phyloP scores from a whole-genome alignment of 2,888 invertebrate species.

The Spisula subtruncata region DNA sequence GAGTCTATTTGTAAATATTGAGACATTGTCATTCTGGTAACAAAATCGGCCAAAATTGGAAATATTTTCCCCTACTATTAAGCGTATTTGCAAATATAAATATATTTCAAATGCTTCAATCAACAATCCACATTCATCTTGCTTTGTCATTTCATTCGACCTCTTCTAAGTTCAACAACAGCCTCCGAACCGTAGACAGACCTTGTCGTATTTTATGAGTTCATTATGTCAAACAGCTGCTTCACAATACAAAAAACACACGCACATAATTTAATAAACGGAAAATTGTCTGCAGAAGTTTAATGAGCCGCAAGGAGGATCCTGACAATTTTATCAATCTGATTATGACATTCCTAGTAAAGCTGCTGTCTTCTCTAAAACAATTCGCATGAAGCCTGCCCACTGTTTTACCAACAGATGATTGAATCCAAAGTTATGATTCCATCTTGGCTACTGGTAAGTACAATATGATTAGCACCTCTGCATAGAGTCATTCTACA shows the following conservation, averaged over 20 bases:
- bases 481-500: background rate
- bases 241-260: background rate
- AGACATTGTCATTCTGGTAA: no score
- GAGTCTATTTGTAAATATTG: no score
- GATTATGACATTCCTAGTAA: conserved; percentile 4
- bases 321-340: background rate
- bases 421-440: background rate
- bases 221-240: background rate
- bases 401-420: background rate
- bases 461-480: background rate
- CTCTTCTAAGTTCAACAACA: no score
- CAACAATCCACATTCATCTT: no score
- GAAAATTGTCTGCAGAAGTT: conserved; percentile 14
- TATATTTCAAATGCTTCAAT: no score
- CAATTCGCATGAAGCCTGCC: background rate
- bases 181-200: no score
- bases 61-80: no score
- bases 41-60: no score
- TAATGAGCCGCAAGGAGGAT: background rate
- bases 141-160: no score
- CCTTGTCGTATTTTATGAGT: background rate
- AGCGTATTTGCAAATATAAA: no score
- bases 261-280: background rate
- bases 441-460: background rate
- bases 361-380: background rate